Conservation (phyloP, 2,113 vertebrate genomes). For the Nerophis lumbriciformis region DNA sequence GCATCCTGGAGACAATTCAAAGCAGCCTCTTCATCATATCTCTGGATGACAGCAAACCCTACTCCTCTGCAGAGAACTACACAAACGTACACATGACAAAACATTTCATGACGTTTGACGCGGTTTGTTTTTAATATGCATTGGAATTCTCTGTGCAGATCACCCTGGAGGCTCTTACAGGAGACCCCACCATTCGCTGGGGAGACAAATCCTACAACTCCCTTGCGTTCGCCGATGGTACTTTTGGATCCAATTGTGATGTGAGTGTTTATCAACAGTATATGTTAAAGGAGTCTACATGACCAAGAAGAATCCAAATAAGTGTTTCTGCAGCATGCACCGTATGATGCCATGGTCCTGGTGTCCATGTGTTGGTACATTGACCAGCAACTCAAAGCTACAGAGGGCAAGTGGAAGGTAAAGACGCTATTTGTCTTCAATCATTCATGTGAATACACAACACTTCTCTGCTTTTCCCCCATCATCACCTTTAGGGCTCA, state of each 20-base stretch:
- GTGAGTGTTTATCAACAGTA: constrained; percentile 70
- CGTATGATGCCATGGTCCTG: constrained; percentile 88
- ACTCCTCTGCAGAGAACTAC: constrained; percentile 81
- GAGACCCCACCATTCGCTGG: constrained; percentile 86
- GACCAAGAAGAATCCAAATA: background rate
- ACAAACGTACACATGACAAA: constrained; percentile 66
- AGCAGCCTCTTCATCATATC: constrained; percentile 80
- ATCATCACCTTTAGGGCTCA: constrained; percentile 71
- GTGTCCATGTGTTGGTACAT: constrained; percentile 74
- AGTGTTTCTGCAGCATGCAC: constrained; percentile 78
- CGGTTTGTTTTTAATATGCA: background rate
- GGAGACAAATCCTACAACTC: constrained; percentile 93
- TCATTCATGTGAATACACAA: background rate
- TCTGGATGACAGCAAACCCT: constrained; percentile 80
- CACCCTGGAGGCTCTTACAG: constrained; percentile 62
- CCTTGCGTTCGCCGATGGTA: constrained; percentile 81
- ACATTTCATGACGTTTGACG: background rate
- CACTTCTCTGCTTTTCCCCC: background rate
- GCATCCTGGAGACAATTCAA: constrained; percentile 85
- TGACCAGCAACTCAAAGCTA: constrained; percentile 78
- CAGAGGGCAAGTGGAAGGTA: constrained; percentile 91
- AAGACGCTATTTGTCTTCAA: background rate
- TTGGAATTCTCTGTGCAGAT: constrained; percentile 63
- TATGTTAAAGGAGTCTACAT: background rate
- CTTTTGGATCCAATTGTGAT: constrained; percentile 80